These are phyloP conservation scores for Pogonomyrmex californicus DNA, from an alignment of 1,140 invertebrate species.

Conservation along the genomic window DNA sequence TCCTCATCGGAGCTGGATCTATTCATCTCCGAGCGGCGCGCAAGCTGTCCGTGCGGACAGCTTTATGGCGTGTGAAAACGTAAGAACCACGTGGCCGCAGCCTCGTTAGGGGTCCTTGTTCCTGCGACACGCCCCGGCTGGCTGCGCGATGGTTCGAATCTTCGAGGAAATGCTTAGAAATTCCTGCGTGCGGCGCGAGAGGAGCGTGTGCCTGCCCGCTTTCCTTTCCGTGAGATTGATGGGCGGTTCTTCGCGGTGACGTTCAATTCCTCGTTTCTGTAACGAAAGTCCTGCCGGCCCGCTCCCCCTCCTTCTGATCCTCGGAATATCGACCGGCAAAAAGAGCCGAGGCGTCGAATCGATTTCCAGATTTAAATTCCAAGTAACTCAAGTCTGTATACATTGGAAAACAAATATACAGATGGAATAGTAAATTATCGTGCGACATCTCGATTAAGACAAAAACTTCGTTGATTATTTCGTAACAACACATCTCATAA, in stretches of 20 bases:
- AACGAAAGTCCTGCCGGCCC: not conserved
- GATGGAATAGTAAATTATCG: too few species aligned
- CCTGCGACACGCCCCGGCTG: constrained; percentile 31
- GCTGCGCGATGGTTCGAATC: constrained; percentile 9
- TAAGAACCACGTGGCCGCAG: constrained; percentile 71
- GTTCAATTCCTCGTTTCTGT: constrained; percentile 38
- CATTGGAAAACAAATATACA: not conserved
- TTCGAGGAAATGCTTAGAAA: constrained; percentile 53
- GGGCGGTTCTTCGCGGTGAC: constrained; percentile 29
- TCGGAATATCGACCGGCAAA: not conserved
- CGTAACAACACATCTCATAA: not conserved
- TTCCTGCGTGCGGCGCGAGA: constrained; percentile 31
- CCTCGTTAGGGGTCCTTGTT: constrained; percentile 54
- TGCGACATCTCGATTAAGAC: not conserved
- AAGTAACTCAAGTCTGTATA: not conserved
- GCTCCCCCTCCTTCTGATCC: not conserved
- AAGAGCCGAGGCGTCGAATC: not conserved
- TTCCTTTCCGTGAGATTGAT: constrained; percentile 56
- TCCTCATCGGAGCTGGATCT: constrained; percentile 31
- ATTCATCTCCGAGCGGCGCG: constrained; percentile 49
- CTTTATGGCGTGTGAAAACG: constrained; percentile 83
- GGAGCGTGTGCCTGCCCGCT: constrained; percentile 23
- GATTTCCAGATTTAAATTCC: not conserved
- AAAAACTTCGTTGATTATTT: constrained; percentile 6
- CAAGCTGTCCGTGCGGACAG: constrained; percentile 77